Evolutionary conservation across 1,140 invertebrate genomes (phyloP).

Genomic region (Temnothorax curvispinosus): DNA sequence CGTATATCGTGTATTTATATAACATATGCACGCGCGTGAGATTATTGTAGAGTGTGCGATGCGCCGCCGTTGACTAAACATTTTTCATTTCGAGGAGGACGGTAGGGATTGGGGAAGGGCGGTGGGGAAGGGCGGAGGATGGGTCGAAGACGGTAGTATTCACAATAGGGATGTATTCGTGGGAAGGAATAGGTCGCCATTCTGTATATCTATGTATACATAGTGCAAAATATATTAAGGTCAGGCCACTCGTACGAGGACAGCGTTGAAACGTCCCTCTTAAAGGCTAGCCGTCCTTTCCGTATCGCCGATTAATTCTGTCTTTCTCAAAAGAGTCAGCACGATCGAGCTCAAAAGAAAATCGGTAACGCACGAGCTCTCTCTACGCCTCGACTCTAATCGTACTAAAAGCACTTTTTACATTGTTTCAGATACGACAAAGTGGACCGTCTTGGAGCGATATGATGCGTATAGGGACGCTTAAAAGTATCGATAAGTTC

Average conservation of each 20-base stretch:
- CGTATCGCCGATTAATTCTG: constrained; percentile 30
- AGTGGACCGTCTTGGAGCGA: background rate
- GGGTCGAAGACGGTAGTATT: constrained; percentile 65
- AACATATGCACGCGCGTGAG: constrained; percentile 65
- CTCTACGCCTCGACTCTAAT: background rate
- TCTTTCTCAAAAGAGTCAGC: constrained; percentile 6
- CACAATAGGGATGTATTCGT: constrained; percentile 60
- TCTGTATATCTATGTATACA: constrained; percentile 63
- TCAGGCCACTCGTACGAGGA: constrained; percentile 65
- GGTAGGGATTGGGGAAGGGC: background rate
- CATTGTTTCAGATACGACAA: constrained; percentile 44
- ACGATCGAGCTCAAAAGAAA: background rate
- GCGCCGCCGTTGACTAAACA: constrained; percentile 62
- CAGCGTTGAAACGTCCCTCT: constrained; percentile 32
- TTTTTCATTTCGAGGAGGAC: constrained; percentile 29
- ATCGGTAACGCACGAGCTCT: constrained; percentile 22
- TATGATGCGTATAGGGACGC: background rate
- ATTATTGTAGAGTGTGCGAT: constrained; percentile 80
- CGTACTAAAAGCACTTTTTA: constrained; percentile 50
- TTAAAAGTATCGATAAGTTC: constrained; percentile 9
- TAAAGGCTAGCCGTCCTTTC: constrained; percentile 51
- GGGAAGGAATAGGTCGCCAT: constrained; percentile 46
- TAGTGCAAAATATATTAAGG: constrained; percentile 74
- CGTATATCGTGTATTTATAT: constrained; percentile 66
- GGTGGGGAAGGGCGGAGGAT: background rate